phyloP scores from a whole-genome alignment of 1,140 invertebrate genomes.

The Atta colombica region DNA sequence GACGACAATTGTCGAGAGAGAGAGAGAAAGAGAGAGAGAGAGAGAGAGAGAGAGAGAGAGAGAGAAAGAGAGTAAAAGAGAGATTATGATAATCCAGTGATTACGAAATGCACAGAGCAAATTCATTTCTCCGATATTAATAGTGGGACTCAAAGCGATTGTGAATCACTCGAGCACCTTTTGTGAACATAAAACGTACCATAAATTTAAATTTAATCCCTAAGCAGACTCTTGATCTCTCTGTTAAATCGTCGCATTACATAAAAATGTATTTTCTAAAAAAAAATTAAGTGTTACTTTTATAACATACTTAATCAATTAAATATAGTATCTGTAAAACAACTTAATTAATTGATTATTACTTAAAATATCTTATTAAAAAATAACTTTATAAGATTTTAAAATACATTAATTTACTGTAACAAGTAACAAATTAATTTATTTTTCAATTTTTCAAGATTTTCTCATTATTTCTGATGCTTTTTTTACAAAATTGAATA shows the following conservation, averaged over 20 bases:
- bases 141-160: not conserved
- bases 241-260: not conserved
- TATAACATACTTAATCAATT: not conserved
- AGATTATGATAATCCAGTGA: slow-evolving; percentile 45
- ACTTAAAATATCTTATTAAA: not conserved
- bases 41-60: too few relatives aligned
- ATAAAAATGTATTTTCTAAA: not conserved
- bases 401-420: not conserved
- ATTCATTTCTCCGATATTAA: slow-evolving; percentile 33
- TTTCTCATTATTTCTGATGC: not conserved
- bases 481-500: not conserved
- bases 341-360: too few relatives aligned
- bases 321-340: not conserved
- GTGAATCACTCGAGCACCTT: slow-evolving; percentile 19
- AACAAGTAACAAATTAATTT: slow-evolving; percentile 8
- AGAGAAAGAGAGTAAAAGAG: not conserved
- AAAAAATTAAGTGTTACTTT: slow-evolving; percentile 4
- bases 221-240: slow-evolving; percentile 6
- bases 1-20: not conserved
- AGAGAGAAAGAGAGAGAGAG: not conserved
- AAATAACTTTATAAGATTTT: not conserved
- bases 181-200: not conserved
- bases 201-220: slow-evolving; percentile 6
- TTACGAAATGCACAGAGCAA: slow-evolving; percentile 25
- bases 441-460: not conserved